Base-by-base conservation (phyloP, 2,888 invertebrate species). In the Eumacrocentrus americanus region DNA sequence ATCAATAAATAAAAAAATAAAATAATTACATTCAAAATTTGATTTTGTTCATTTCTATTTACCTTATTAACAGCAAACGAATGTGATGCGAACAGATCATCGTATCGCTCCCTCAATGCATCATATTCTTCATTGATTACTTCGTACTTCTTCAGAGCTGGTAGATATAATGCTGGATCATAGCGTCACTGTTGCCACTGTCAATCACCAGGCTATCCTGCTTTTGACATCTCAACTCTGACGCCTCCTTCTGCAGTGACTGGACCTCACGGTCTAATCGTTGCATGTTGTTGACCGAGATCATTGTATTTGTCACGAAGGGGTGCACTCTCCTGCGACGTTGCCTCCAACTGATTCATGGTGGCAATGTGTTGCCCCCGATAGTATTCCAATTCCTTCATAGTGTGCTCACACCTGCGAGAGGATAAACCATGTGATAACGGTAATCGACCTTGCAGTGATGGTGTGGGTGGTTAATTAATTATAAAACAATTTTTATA, bases 301-400 rank as follows among this genome's bases (percentile, higher is more conserved):
- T 94, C 93, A 3, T 89, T 87, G 75, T 91, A 93, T 81, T 94
- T 92, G 63, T 89, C 88, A 54, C 93, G 88, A 59, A 92, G 82
- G 63, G 87, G 85, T 68, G 88, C 87, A 5, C 89, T 87, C 81
- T 95, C 94, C 78, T 91, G 90, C 12, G 90, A 88, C 0, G 91
- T 88, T 57, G 89, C 89, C 75, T 93, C 92, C 61, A 93, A 81
- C 81, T 93, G 92, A 77, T 89, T 90, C 87, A 93, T 90, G 60
- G 91, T 90, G 71, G 91, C 91, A 78, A 93, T 87, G 80, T 94
- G 94, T 81, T 94, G 93, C 61, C 91, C 91, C 63, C 93, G 87
- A 82, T 94, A 94, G 80, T 93, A 94, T 73, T 95, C 95, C 78
- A 94, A 84, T 79, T 95, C 93, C 85, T 90, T 89, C 86, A 90